phyloP scores from a whole-genome alignment of 64 coral and sea anemone genomes.

The Hydrozoanthus tunicans region DNA sequence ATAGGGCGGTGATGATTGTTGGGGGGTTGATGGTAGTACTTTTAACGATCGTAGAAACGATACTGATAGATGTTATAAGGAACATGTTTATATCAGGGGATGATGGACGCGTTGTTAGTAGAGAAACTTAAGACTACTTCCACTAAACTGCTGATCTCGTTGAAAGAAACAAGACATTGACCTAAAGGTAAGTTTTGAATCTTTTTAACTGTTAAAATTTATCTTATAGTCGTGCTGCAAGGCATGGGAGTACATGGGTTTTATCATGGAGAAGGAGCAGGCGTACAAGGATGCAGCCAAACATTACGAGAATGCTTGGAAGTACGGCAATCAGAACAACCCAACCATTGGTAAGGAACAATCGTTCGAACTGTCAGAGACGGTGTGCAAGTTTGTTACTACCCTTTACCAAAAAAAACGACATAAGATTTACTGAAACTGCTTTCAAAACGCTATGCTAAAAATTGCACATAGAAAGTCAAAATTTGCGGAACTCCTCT shows the following conservation, averaged over 20 bases:
- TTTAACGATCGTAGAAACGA: background rate
- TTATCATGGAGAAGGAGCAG: slow-evolving; percentile 99
- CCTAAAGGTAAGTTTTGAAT: background rate
- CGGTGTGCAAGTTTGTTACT: no score
- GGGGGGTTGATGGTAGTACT: background rate
- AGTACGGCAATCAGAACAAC: slow-evolving; percentile 95
- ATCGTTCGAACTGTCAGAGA: no score
- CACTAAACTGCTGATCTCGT: no score
- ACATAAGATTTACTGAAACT: no score
- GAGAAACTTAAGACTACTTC: no score
- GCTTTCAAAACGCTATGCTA: no score
- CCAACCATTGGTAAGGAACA: slow-evolving; percentile 82
- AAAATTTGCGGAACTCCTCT: no score
- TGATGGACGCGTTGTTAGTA: no score
- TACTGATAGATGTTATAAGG: background rate
- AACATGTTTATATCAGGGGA: no score
- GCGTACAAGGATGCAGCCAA: slow-evolving; percentile 98
- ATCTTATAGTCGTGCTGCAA: slow-evolving; percentile 92
- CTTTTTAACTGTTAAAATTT: background rate
- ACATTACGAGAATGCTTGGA: slow-evolving; percentile 99
- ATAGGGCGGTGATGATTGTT: background rate
- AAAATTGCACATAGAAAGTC: no score
- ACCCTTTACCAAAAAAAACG: no score
- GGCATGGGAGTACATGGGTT: slow-evolving; percentile 99
- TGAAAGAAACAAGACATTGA: background rate